Evolutionary conservation across 92 coral and sea anemone species (phyloP).

Genomic region (Heliopora coerulea): DNA sequence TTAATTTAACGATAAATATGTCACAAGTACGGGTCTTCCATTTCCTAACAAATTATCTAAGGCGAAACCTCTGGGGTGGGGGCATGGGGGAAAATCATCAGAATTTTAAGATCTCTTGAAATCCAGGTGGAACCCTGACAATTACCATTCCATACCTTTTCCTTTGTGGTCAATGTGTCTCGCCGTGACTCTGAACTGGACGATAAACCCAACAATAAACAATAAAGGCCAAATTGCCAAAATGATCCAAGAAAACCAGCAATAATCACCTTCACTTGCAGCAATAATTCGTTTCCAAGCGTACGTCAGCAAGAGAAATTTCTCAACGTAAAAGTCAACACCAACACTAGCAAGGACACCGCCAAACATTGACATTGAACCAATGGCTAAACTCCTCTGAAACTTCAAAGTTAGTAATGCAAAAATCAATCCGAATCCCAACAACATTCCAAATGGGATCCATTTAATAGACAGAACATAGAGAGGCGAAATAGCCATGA

Average conservation of each 20-base stretch:
- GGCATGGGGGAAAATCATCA: no score
- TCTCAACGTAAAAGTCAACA: conserved; percentile 80
- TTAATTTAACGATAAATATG: no score
- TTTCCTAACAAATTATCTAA: no score
- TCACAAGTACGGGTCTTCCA: no score
- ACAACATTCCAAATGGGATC: conserved; percentile 89
- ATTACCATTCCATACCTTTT: conserved; percentile 46
- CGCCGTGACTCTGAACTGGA: conserved; percentile 82
- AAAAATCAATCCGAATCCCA: conserved; percentile 70
- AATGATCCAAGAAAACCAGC: conserved; percentile 83
- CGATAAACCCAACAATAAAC: conserved; percentile 71
- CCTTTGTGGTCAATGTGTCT: conserved; percentile 69
- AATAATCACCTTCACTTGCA: conserved; percentile 48
- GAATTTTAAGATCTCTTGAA: no score
- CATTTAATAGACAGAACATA: conserved; percentile 65
- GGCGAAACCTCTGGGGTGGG: no score
- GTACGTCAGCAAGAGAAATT: conserved; percentile 66
- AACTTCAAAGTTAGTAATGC: conserved; percentile 69
- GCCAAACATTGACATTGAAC: conserved; percentile 79
- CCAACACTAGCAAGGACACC: conserved; percentile 70
- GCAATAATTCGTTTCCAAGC: conserved; percentile 86
- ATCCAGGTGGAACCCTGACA: no score
- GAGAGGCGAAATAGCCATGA: conserved; percentile 63
- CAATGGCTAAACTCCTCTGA: conserved; percentile 78
- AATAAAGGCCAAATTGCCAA: conserved; percentile 75